Base-by-base conservation (phyloP, 2,888 invertebrate species). In the Caenorhabditis sp. region DNA sequence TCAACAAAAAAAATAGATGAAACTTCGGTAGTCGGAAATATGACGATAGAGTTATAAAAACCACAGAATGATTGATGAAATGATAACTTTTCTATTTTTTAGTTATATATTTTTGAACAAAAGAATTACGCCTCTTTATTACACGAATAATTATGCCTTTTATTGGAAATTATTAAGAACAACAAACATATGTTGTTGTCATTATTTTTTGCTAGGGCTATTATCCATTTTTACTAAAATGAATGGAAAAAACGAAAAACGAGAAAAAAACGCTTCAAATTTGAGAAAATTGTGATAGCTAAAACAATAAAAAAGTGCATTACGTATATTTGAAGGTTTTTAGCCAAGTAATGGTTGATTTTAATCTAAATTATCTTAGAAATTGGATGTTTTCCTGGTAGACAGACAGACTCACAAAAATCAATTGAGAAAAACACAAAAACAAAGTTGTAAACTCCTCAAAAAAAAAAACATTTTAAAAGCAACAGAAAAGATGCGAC, bases 391-490 rank as follows among this genome's bases (percentile, higher is more conserved):
- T 8, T 8, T n/a, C 26, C 21, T 14, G 7, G 3, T 54, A 10
- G 5, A 10, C 4, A 31, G 31, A 31, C 10, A 31, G 31, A 31
- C n/a, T 20, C 7, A 26, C 12, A 8, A 8, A 54, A 26, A 26
- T 26, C 25, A 54, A 54, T 54, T 17, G 14, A 54, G 10, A 20
- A 54, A 20, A 54, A 54, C 10, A 14, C 10, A 54, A 54, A n/a
- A 54, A 14, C 17, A 26, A 54, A 54, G 54, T n/a, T 14, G 26
- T 54, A 26, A 54, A 26, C 25, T 26, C 3, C 25, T 26, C 3
- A 26, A 54, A 26, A 54, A 53, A n/a, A 54, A 26, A 54, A 54
- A 43, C 43, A 43, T 43, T 43, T 43, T 43, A 2, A 43, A 43
- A 43, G 14, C 17, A 43, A 10, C 25, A 14, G n/a, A 54, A 54